Base-by-base conservation (phyloP, 2,888 invertebrate species). In the Mesorhabditis sp. region DNA sequence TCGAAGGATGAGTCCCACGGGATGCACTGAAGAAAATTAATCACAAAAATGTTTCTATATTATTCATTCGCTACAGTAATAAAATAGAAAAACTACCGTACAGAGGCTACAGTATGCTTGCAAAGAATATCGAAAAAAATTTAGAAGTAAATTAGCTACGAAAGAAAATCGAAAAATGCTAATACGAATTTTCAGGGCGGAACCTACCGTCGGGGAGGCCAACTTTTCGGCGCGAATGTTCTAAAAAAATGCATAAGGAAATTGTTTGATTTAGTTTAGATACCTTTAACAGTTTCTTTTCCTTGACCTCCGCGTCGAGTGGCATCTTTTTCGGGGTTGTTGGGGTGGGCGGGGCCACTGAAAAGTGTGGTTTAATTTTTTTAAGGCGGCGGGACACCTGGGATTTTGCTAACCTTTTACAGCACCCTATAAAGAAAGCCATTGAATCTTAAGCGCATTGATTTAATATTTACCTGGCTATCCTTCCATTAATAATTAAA, bases 1-100 rank as follows among this genome's bases (percentile, higher is more conserved):
- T 50, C 58, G 58, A 50, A 50, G 10, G 58, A 50, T 50, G 58
- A 50, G 58, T 50, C 58, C 58, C 58, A 50, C n/a, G 58, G 58
- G 58, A 50, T 50, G n/a, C 58, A 50, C 58, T 50, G n/a, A 50
- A 50, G n/a, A 28, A 28, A 28, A 28, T 28, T 28, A 28, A 28
- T 28, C 28, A 28, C 28, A 28, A 28, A 28, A 28, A 28, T 28
- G 28, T 28, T 28, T 28, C 28, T 28, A 28, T 28, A 28, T 28
- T 28, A 28, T 28, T 28, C 28, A 28, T 28, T 28, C 28, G 28
- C 28, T 28, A 28, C 28, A 28, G 28, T 28, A 28, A 2, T 2
- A 28, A 2, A 50, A 50, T 50, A n/a, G n/a, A 50, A 50, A 50
- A 50, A 50, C 1, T 50, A n/a, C 7, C 58, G n/a, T 10, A 50